phyloP scores from a whole-genome alignment of 2,888 invertebrate genomes.

The Meghimatium bilineatum region DNA sequence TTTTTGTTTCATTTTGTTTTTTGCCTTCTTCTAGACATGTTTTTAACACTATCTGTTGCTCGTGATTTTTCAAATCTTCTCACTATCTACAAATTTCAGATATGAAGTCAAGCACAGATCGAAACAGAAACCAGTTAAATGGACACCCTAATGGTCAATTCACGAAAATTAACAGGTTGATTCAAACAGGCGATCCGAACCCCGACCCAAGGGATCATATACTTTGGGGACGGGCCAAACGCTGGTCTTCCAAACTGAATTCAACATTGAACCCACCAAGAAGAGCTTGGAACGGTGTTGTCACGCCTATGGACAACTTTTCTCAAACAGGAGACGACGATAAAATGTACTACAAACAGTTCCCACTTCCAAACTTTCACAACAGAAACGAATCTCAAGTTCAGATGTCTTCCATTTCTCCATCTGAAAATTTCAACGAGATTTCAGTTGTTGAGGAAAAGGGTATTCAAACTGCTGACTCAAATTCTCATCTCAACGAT shows the following conservation, averaged over 20 bases:
- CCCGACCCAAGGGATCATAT: background rate
- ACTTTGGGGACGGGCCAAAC: constrained; percentile 7
- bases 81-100: background rate
- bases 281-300: background rate
- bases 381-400: background rate
- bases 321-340: constrained; percentile 12
- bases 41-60: too few species aligned
- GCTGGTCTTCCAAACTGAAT: background rate
- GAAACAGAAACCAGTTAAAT: background rate
- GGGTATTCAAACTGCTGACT: background rate
- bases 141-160: background rate
- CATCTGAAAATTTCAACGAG: background rate
- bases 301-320: background rate
- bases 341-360: background rate
- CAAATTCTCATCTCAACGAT: background rate
- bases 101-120: background rate
- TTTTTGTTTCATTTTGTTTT: too few species aligned
- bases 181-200: constrained; percentile 18
- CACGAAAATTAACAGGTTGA: background rate
- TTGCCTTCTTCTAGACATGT: too few species aligned
- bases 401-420: background rate
- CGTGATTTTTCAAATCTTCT: background rate
- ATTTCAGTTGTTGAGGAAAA: background rate
- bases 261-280: background rate
- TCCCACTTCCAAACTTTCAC: too few species aligned